Conservation (phyloP, 2,113 vertebrate genomes). For the Mixornis gularis region DNA sequence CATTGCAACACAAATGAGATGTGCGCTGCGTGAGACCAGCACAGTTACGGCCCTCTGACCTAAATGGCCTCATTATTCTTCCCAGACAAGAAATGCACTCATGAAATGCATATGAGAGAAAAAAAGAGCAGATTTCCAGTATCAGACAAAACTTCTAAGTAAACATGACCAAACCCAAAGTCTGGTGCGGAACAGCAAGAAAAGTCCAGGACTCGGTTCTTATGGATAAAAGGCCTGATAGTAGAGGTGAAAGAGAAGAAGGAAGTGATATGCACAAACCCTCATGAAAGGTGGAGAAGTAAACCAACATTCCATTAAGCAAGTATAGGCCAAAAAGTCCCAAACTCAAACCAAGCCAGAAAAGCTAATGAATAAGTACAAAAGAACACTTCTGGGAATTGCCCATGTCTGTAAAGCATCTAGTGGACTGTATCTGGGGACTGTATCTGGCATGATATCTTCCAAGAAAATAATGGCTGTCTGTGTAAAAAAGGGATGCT, state of each 20-base stretch:
- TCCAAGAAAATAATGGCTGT: constrained; percentile 19
- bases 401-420: background rate
- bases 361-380: background rate
- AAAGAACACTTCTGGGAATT: background rate
- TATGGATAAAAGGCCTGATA: background rate
- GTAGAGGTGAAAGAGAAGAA: background rate
- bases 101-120: background rate
- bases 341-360: background rate
- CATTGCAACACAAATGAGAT: background rate
- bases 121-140: background rate
- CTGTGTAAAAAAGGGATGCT: background rate
- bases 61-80: background rate
- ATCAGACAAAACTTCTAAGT: background rate
- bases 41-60: background rate
- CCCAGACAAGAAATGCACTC: background rate
- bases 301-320: background rate
- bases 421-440: background rate
- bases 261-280: background rate
- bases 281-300: background rate
- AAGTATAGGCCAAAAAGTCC: background rate
- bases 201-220: background rate
- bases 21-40: background rate
- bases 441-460: background rate
- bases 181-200: background rate
- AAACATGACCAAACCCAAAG: background rate